Evolutionary conservation across 2,888 invertebrate species (phyloP).

Genomic region (Coelinius sp.): DNA sequence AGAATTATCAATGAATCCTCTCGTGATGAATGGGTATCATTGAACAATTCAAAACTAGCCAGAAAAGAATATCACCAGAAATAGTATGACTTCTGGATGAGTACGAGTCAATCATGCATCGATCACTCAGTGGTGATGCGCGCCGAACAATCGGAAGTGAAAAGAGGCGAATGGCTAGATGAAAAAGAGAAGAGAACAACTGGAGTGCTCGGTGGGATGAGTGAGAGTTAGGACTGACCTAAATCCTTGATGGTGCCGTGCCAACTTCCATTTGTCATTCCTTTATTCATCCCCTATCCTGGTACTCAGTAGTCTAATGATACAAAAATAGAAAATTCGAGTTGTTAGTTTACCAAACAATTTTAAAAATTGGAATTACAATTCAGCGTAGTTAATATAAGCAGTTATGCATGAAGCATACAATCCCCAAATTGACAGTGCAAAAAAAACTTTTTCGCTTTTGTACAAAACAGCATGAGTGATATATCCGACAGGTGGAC

Average conservation of each 20-base stretch:
- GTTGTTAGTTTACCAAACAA: not conserved
- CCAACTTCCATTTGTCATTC: constrained; percentile 11
- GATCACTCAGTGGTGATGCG: not conserved
- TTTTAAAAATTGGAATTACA: not conserved
- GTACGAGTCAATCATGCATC: constrained; percentile 9
- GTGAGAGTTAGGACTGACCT: constrained; percentile 13
- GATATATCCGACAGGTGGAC: not conserved
- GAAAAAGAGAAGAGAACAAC: not conserved
- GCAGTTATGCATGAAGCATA: not conserved
- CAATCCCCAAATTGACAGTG: not conserved
- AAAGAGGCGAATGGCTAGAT: not conserved
- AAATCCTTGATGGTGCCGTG: constrained; percentile 19
- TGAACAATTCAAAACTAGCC: not conserved
- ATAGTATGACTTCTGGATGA: not conserved
- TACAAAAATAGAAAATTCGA: not conserved
- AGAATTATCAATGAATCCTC: not conserved
- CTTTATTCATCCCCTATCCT: not conserved
- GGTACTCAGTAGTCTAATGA: not conserved
- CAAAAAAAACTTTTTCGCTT: constrained; percentile 7
- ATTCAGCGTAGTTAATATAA: not conserved
- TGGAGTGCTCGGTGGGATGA: not conserved
- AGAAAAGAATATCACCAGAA: not conserved
- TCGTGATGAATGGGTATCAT: not conserved
- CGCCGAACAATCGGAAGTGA: not conserved
- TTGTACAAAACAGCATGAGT: not conserved